Evolutionary conservation across 37 sponge, comb jelly and placozoan species (phyloP).

Genomic region (Eunapius fragilis): DNA sequence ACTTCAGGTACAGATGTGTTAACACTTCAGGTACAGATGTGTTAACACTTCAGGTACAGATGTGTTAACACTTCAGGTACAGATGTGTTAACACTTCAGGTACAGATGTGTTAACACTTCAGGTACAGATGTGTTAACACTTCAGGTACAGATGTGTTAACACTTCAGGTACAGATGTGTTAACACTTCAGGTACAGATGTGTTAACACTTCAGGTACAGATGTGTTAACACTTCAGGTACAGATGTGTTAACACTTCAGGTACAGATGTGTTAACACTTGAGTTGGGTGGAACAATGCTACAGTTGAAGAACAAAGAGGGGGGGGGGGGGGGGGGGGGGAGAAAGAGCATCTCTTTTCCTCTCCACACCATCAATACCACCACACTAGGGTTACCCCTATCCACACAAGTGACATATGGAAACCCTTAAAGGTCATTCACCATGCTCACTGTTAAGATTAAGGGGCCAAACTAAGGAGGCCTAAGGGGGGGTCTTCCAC

Average conservation of each 20-base stretch:
- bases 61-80: conserved; percentile 11
- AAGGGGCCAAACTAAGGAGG: too few relatives aligned
- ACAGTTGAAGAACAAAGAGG: not conserved
- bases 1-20: not conserved
- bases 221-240: conserved; percentile 11
- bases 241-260: not conserved
- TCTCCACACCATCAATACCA: too few relatives aligned
- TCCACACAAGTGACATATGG: too few relatives aligned
- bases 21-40: not conserved
- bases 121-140: conserved; percentile 2
- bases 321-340: conserved; percentile 2
- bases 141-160: conserved; percentile 9
- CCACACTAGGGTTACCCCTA: too few relatives aligned
- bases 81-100: conserved; percentile 11
- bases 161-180: conserved; percentile 10
- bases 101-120: conserved; percentile 2
- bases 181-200: conserved; percentile 16
- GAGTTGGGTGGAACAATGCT: not conserved
- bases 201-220: conserved; percentile 18
- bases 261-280: not conserved
- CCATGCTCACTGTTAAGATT: too few relatives aligned
- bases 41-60: conserved; percentile 12
- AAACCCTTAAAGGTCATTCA: too few relatives aligned
- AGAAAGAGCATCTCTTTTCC: too few relatives aligned
- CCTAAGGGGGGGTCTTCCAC: too few relatives aligned